Base-by-base conservation (phyloP, 1,140 invertebrate genomes). In the Brachionus asplanchnoidis region DNA sequence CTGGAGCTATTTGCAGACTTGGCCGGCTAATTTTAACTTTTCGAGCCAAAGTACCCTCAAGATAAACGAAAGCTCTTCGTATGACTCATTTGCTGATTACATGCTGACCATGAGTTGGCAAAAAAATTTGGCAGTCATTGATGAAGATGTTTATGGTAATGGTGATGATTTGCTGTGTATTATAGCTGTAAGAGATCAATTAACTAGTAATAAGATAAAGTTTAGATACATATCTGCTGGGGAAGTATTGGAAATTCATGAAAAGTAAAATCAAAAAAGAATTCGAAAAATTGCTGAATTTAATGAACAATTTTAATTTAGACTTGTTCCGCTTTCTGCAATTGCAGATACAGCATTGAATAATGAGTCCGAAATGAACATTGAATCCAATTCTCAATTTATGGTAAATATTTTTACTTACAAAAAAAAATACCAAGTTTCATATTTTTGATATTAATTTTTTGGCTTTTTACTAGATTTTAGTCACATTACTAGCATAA, bases 141-240 rank as follows among this genome's bases (percentile, higher is more conserved):
- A 82, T 17, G 53, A 82, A 40, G 53, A 82, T 42, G 23, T 44
- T 0, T 50, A 50, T 23, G 44, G 44, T 1, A 77, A 53, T 77
- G 73, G 44, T 17, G 73, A 77, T 17, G 42, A 77, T 50, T 42
- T 82, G 32, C 42, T 82, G 8, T 42, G 79, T 44, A 82, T 82
- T 32, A 60, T 82, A 2, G 79, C 53, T 17, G 14, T 68, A 42
- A 60, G 65, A 82, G 79, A 82, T 36, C 79, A 53, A 44, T 68
- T 82, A 8, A 82, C 79, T 23, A 82, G 79, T 26, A 82, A 82
- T 46, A 82, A 82, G 17, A 20, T 82, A 28, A 60, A 68, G 12
- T 82, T 82, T 32, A 82, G 65, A 68, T 82, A 65, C 32, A 44
- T 82, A 23, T 65, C 53, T 46, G 65, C 65, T 36, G 79, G 60